phyloP scores from a whole-genome alignment of 2,797 vertebrate species.

The Triplophysa yarkandensis region DNA sequence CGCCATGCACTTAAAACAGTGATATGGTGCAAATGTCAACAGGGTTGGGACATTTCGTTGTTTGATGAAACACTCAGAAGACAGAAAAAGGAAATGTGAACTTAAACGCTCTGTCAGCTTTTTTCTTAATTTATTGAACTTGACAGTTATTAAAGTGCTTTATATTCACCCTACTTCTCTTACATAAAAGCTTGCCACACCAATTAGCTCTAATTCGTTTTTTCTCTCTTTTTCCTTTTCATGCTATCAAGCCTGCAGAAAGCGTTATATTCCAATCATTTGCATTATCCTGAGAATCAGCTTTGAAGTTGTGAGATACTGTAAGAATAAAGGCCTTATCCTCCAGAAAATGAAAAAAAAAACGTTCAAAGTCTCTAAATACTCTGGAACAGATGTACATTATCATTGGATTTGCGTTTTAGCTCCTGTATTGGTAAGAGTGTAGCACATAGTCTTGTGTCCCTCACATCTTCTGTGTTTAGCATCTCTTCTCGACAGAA shows the following conservation, averaged over 20 bases:
- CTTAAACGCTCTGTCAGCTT: constrained; percentile 66
- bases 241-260: constrained; percentile 82
- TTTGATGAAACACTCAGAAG: constrained; percentile 38
- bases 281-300: constrained; percentile 97
- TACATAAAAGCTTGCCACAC: constrained; percentile 91
- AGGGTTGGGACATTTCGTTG: constrained; percentile 56
- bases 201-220: constrained; percentile 91
- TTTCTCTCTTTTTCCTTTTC: constrained; percentile 71
- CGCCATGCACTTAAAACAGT: constrained; percentile 53
- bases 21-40: constrained; percentile 53
- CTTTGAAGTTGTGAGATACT: constrained; percentile 99
- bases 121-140: constrained; percentile 73
- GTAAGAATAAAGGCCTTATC: constrained; percentile 94
- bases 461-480: constrained; percentile 85
- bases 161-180: constrained; percentile 77
- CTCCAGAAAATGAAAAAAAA: constrained; percentile 80
- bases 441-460: constrained; percentile 85
- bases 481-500: constrained; percentile 89
- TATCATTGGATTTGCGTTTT: constrained; percentile 96
- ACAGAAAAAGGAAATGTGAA: constrained; percentile 54
- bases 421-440: constrained; percentile 91
- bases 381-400: constrained; percentile 99
- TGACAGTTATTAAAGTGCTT: constrained; percentile 75
- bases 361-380: constrained; percentile 99
- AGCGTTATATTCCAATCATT: constrained; percentile 87